Percentiles rank a stretch among this genome's conserved stretches.
These are phyloP conservation scores for Neodon shergylaensis DNA, from an alignment of 2,113 vertebrate genomes.

Conservation along the genomic window DNA sequence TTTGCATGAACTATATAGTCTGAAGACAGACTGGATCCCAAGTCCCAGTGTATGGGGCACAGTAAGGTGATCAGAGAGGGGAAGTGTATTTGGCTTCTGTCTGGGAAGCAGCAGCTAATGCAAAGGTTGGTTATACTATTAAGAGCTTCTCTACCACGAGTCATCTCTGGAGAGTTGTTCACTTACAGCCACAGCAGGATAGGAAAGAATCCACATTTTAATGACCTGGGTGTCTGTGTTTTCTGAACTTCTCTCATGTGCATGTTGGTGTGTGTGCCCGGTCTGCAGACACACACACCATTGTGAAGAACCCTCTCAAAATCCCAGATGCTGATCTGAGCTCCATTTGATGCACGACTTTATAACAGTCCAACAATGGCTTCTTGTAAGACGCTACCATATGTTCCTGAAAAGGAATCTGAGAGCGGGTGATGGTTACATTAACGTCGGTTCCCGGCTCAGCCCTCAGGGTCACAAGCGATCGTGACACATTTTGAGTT, in stretches of 20 bases:
- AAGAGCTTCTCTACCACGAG: neutral
- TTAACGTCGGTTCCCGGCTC: neutral
- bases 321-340: neutral
- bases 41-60: neutral
- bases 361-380: neutral
- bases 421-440: neutral
- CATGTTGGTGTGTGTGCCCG: neutral
- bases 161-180: neutral
- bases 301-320: neutral
- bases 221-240: neutral
- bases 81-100: conserved; percentile 34
- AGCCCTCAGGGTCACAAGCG: neutral
- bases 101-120: neutral
- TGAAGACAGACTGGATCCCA: neutral
- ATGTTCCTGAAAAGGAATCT: conserved; percentile 2
- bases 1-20: neutral
- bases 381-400: neutral
- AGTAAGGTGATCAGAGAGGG: neutral
- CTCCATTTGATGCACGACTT: fast-evolving
- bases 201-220: neutral
- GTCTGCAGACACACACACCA: neutral
- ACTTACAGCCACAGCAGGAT: neutral
- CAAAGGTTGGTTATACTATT: neutral
- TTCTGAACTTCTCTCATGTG: neutral
- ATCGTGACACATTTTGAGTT: conserved; percentile 24